phyloP scores from a whole-genome alignment of 2,888 invertebrate species.

The Balanococcus diminutus region DNA sequence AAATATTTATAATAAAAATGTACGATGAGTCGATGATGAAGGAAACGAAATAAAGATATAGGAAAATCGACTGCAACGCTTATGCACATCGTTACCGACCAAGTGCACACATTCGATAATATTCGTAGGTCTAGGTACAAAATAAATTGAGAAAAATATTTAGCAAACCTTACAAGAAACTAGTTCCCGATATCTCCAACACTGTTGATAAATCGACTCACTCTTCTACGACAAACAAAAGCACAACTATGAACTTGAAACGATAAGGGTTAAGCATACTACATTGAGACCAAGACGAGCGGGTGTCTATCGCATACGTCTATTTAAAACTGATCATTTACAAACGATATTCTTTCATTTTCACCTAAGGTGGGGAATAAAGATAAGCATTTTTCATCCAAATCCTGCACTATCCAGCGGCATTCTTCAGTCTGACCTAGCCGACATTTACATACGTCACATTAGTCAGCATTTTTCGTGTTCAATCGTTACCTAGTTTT shows the following conservation, averaged over 20 bases:
- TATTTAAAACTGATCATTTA: not conserved
- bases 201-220: not conserved
- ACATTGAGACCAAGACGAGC: not conserved
- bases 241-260: not conserved
- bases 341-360: not conserved
- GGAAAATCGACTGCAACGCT: not conserved
- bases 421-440: conserved; percentile 27
- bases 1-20: not conserved
- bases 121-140: no score
- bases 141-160: no score
- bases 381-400: conserved; percentile 14
- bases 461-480: conserved; percentile 33
- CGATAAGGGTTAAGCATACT: not conserved
- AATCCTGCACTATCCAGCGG: not conserved
- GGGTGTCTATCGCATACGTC: not conserved
- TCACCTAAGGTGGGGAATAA: conserved; percentile 4
- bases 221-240: not conserved
- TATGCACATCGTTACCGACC: not conserved
- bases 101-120: not conserved
- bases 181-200: not conserved
- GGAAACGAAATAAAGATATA: not conserved
- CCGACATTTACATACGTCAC: conserved; percentile 3
- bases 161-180: not conserved
- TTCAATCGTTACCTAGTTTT: not conserved
- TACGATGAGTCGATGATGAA: no score